Conservation (phyloP, 1,140 invertebrate genomes). For the Phymastichus coffea region DNA sequence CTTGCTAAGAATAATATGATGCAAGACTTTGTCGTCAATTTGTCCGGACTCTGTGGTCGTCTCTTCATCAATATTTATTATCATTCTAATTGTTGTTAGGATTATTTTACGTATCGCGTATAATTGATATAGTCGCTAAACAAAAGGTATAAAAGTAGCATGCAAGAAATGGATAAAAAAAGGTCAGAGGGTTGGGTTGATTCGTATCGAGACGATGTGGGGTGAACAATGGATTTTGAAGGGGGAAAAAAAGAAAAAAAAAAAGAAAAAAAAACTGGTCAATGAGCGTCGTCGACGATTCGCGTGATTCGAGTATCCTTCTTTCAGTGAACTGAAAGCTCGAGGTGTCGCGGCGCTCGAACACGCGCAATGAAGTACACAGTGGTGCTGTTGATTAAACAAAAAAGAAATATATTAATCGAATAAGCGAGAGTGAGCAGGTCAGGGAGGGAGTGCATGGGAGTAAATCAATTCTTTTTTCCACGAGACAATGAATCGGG, state of each 20-base stretch:
- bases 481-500: not conserved
- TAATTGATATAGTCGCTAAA: slow-evolving; percentile 23
- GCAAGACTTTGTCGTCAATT: slow-evolving; percentile 11
- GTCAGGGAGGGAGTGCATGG: too few relatives aligned
- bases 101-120: slow-evolving; percentile 26
- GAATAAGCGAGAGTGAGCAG: slow-evolving; percentile 14
- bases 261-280: not conserved
- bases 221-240: too few relatives aligned
- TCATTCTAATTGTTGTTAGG: slow-evolving; percentile 25
- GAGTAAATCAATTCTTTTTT: too few relatives aligned
- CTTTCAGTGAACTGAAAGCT: too few relatives aligned
- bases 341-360: too few relatives aligned
- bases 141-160: slow-evolving; percentile 17
- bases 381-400: slow-evolving; percentile 26
- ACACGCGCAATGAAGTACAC: slow-evolving; percentile 17
- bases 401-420: slow-evolving; percentile 24
- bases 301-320: too few relatives aligned
- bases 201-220: too few relatives aligned
- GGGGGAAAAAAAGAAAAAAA: not conserved
- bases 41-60: slow-evolving; percentile 22
- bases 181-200: not conserved
- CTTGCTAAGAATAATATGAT: not conserved
- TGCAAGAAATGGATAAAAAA: not conserved
- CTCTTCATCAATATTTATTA: slow-evolving; percentile 23
- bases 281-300: not conserved